Evolutionary conservation across 2,888 invertebrate genomes (phyloP).

Genomic region (Stegana nigrithorax): DNA sequence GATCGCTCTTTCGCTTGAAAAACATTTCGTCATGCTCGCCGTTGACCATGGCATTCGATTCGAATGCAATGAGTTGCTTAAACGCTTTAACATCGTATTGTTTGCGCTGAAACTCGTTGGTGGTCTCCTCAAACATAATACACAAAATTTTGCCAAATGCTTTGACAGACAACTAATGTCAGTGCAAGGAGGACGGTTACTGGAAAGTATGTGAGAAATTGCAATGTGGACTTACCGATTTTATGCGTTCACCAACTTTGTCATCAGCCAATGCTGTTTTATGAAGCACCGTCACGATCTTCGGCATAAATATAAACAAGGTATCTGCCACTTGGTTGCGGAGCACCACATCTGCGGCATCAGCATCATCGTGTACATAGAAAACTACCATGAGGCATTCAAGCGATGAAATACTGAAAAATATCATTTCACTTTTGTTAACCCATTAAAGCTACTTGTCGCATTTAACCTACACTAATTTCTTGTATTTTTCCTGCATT

Average conservation of each 20-base stretch:
- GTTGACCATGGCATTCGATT: background rate
- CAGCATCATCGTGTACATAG: conserved; percentile 72
- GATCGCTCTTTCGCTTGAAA: conserved; percentile 38
- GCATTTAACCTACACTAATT: conserved; percentile 72
- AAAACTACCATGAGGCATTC: conserved; percentile 75
- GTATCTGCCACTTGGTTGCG: conserved; percentile 72
- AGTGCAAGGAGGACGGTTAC: too few relatives aligned
- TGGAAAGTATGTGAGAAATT: too few relatives aligned
- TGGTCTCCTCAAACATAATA: conserved; percentile 65
- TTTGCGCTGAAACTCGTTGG: conserved; percentile 44
- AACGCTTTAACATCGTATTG: conserved; percentile 48
- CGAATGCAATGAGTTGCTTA: conserved; percentile 28
- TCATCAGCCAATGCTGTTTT: conserved; percentile 71
- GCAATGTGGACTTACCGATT: conserved; percentile 69
- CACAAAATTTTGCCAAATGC: conserved; percentile 60
- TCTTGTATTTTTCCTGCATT: conserved; percentile 74
- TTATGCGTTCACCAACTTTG: conserved; percentile 72
- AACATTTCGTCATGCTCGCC: conserved; percentile 33
- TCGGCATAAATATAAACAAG: conserved; percentile 74
- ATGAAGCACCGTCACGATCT: conserved; percentile 71
- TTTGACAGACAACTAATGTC: conserved; percentile 52
- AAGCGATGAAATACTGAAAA: conserved; percentile 69
- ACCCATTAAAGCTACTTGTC: background rate
- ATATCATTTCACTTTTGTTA: background rate
- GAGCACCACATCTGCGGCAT: conserved; percentile 71